Evolutionary conservation across 1,140 invertebrate species (phyloP).

Genomic region (Ceratoteleas bidentatus): DNA sequence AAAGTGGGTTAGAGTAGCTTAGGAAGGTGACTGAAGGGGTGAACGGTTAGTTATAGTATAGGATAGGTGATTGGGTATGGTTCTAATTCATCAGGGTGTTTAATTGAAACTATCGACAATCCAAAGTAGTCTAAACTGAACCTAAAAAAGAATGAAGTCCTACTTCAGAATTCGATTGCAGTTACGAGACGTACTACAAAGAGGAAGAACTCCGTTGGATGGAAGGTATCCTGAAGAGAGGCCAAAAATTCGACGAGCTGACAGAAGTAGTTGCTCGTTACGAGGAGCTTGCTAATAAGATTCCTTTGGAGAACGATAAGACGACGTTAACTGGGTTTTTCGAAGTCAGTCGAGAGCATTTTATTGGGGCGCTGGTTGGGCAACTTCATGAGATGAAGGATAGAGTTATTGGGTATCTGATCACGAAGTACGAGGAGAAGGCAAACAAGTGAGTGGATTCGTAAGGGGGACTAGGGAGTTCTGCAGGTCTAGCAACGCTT

Average conservation of each 20-base stretch:
- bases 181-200: slow-evolving; percentile 77
- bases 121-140: too few species aligned
- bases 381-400: slow-evolving; percentile 86
- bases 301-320: slow-evolving; percentile 85
- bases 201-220: slow-evolving; percentile 84
- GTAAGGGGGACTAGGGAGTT: not conserved
- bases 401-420: slow-evolving; percentile 87
- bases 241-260: slow-evolving; percentile 85
- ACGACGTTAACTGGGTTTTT: slow-evolving; percentile 92
- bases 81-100: too few species aligned
- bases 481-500: not conserved
- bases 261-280: slow-evolving; percentile 85
- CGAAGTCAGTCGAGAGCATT: slow-evolving; percentile 89
- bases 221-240: slow-evolving; percentile 85
- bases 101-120: too few species aligned
- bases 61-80: too few species aligned
- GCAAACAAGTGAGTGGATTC: slow-evolving; percentile 86
- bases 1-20: too few species aligned
- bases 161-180: too few species aligned
- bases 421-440: slow-evolving; percentile 88
- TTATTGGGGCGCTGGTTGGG: slow-evolving; percentile 87
- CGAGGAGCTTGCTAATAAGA: slow-evolving; percentile 84
- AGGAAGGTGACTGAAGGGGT: too few species aligned
- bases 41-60: too few species aligned
- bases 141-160: too few species aligned